phyloP scores from a whole-genome alignment of 2,797 vertebrate species.

The Prionace glauca region DNA sequence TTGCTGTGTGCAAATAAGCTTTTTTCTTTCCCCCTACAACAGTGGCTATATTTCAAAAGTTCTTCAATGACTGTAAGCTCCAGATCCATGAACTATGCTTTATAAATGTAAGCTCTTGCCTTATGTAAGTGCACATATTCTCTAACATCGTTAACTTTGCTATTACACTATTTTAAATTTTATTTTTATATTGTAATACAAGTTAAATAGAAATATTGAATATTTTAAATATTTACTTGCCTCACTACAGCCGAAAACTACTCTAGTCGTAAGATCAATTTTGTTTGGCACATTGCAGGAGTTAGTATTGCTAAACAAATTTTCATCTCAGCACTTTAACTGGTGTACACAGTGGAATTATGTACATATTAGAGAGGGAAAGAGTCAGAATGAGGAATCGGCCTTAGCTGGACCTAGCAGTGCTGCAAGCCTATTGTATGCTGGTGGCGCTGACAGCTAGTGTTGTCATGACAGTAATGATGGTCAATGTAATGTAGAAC shows the following conservation, averaged over 20 bases:
- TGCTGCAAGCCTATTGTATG: background rate
- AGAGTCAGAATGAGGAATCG: background rate
- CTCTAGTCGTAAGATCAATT: background rate
- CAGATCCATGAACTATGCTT: background rate
- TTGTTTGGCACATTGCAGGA: background rate
- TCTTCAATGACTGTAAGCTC: background rate
- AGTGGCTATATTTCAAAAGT: background rate
- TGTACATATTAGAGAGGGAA: background rate
- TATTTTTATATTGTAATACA: background rate
- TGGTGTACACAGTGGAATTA: background rate
- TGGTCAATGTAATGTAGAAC: background rate
- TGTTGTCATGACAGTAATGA: background rate
- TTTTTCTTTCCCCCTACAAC: background rate
- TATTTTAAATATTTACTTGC: too few species aligned
- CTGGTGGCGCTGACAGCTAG: background rate
- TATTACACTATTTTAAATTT: too few species aligned
- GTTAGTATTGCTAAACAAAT: background rate
- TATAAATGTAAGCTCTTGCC: background rate
- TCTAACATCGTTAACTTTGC: background rate
- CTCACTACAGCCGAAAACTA: too few species aligned
- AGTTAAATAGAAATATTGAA: too few species aligned
- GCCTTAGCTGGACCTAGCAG: background rate
- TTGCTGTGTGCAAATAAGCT: background rate
- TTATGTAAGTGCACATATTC: background rate
- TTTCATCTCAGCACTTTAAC: background rate